Conservation (phyloP, 2,888 invertebrate genomes). For the Sesamia inferens region DNA sequence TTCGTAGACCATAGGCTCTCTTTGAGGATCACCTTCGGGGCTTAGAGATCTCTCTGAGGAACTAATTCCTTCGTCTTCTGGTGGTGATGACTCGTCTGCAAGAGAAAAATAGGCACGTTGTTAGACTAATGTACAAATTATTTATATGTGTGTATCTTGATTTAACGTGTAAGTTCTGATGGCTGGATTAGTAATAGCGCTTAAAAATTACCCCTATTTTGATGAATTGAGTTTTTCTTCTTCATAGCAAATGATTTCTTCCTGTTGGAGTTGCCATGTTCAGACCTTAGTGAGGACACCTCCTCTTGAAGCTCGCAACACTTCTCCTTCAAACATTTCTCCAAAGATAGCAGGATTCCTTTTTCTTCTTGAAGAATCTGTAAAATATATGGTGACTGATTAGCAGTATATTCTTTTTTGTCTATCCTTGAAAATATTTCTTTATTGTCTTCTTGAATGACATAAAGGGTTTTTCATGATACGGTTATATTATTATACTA, state of each 20-base stretch:
- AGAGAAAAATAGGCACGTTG: conserved; percentile 50
- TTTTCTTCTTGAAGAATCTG: conserved; percentile 95
- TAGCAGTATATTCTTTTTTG: background rate
- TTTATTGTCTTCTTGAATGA: background rate
- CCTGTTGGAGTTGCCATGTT: conserved; percentile 85
- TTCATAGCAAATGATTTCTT: conserved; percentile 87
- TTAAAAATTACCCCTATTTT: conserved; percentile 82
- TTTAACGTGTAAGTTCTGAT: background rate
- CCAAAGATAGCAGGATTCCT: conserved; percentile 92
- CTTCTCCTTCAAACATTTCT: conserved; percentile 93
- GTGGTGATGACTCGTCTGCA: conserved; percentile 93
- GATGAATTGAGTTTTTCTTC: conserved; percentile 85
- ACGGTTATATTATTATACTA: background rate
- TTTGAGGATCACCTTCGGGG: conserved; percentile 92
- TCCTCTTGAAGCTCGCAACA: conserved; percentile 94
- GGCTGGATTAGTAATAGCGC: background rate
- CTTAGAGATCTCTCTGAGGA: conserved; percentile 95
- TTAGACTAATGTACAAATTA: background rate
- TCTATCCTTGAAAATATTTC: too few species aligned
- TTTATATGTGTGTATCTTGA: background rate
- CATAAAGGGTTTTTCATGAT: background rate
- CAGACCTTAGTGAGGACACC: conserved; percentile 91
- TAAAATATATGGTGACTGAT: conserved; percentile 47
- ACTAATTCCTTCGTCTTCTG: conserved; percentile 96
- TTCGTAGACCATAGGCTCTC: conserved; percentile 91